Base-by-base conservation (phyloP, 2,113 vertebrate species). In the Phodopus roborovskii region DNA sequence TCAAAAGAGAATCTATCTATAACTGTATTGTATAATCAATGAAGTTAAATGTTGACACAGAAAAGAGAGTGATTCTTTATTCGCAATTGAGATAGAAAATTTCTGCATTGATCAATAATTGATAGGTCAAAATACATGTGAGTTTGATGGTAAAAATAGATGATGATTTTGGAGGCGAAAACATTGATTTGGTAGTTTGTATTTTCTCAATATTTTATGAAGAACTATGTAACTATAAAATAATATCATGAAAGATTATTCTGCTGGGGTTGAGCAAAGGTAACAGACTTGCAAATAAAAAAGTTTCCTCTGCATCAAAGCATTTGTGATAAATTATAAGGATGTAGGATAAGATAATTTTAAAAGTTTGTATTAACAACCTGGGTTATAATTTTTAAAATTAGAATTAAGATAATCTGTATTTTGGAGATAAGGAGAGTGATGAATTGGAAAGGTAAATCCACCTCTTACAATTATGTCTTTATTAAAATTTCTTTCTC, bases 401-500 rank as follows among this genome's bases (percentile, higher is more conserved):
- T 11, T 50, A 83, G 33, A 74, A 75, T 68, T 56, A 87, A 45
- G 39, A 86, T 60, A 81, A 88, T 87, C 60, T 62, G 24, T 56
- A 62, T 33, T 70, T 92, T 85, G 30, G 45, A 85, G 64, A 82
- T 73, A 64, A 60, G 33, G 22, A n/a, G 15, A 75, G 81, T 82
- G 15, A 28, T 42, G 20, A 70, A 75, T 53, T 53, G 22, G 50
- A 70, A 92, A 91, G 36, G 26, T 39, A 90, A 81, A 70, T 64
- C 71, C 6, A 26, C 26, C 20, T 89, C 39, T 92, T 92, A 5
- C 17, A 33, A n/a, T n/a, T 30, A 8, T 82, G 73, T 10, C 4
- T 62, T n/a, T 77, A 70, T 62, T 87, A 82, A 82, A 95, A 53
- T 86, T 87, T 50, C 60, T 64, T 90, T 93, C 42, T 93, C 36